phyloP scores from a whole-genome alignment of 2,888 invertebrate genomes.

The Sicus ferrugineus region DNA sequence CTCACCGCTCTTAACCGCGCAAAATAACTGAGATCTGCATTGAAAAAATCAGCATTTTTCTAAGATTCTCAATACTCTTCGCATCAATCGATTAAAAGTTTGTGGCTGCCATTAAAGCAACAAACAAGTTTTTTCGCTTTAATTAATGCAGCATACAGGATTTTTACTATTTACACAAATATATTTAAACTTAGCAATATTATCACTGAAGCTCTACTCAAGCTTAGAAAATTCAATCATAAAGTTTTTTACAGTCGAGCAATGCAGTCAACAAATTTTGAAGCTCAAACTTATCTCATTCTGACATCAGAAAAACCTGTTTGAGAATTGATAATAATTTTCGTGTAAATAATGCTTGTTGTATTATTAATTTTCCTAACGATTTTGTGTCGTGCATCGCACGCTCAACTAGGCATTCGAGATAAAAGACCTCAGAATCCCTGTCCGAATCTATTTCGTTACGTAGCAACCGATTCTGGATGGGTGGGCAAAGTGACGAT shows the following conservation, averaged over 20 bases:
- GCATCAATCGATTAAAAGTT: no score
- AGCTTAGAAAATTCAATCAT: background rate
- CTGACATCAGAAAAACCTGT: no score
- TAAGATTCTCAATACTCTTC: no score
- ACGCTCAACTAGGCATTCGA: background rate
- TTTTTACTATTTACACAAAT: no score
- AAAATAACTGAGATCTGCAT: no score
- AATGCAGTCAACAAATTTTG: background rate
- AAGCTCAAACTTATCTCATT: background rate
- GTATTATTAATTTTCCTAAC: background rate
- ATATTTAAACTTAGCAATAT: background rate
- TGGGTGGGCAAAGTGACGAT: conserved; percentile 2
- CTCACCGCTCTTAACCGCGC: no score
- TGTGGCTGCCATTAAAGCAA: no score
- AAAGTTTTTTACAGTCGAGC: background rate
- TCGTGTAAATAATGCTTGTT: background rate
- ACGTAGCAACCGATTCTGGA: background rate
- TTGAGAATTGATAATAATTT: no score
- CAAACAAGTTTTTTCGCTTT: no score
- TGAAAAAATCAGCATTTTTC: no score
- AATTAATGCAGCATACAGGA: no score
- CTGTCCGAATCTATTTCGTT: background rate
- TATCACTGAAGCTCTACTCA: background rate
- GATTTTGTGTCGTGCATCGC: background rate
- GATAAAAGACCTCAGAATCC: background rate